Evolutionary conservation across 92 coral and sea anemone species (phyloP).

Genomic region (Palythoa heliodiscus): DNA sequence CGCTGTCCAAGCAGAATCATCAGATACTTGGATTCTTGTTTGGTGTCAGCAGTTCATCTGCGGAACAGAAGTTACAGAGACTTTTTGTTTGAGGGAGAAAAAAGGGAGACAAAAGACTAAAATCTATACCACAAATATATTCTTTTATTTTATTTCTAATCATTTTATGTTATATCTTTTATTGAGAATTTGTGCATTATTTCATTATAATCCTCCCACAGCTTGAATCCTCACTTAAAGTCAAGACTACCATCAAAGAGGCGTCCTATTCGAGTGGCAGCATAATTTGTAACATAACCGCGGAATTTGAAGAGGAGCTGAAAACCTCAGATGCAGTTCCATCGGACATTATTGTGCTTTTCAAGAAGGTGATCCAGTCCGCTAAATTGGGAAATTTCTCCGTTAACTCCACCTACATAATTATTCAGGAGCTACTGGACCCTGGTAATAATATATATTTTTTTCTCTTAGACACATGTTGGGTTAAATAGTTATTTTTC

Average conservation of each 20-base stretch:
- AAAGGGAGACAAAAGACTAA: no score
- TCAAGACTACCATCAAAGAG: not conserved
- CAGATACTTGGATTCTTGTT: no score
- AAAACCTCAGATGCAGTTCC: not conserved
- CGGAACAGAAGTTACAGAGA: no score
- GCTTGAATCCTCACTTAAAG: not conserved
- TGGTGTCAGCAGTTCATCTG: no score
- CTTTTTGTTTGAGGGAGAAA: no score
- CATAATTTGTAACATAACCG: not conserved
- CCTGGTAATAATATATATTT: not conserved
- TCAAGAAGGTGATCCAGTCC: not conserved
- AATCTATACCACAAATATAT: not conserved
- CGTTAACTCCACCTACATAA: not conserved
- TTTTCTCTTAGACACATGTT: no score
- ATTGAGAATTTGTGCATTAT: not conserved
- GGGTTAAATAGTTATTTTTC: no score
- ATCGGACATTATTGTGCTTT: not conserved
- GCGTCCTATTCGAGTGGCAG: not conserved
- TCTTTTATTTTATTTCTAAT: not conserved
- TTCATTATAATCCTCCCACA: not conserved
- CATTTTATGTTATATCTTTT: not conserved
- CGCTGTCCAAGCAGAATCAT: no score
- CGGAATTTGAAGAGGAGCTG: constrained; percentile 3
- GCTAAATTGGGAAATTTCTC: constrained; percentile 1
- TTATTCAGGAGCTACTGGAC: not conserved